Evolutionary conservation across 2,797 vertebrate genomes (phyloP).

Genomic region (Enteromius radiatus): DNA sequence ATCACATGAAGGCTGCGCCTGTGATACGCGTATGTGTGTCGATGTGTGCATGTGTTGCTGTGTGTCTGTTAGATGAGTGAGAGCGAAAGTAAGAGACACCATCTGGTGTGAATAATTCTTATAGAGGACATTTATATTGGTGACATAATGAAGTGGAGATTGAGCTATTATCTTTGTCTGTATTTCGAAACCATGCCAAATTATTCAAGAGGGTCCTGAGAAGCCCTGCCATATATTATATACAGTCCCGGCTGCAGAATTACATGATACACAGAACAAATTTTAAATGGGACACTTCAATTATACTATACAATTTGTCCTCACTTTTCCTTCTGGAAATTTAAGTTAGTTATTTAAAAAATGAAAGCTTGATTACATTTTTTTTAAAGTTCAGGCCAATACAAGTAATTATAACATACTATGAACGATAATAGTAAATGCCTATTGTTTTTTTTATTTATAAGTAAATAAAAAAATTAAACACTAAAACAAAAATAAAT

Average conservation of each 20-base stretch:
- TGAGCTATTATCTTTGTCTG: conserved; percentile 43
- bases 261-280: background rate
- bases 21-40: background rate
- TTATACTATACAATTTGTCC: background rate
- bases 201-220: conserved; percentile 30
- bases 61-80: conserved; percentile 10
- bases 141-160: conserved; percentile 55
- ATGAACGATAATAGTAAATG: background rate
- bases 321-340: background rate
- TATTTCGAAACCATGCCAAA: conserved; percentile 43
- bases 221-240: conserved; percentile 12
- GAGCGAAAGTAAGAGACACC: conserved; percentile 38
- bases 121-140: conserved; percentile 45
- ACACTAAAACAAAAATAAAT: background rate
- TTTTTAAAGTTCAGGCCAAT: background rate
- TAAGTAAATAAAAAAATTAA: background rate
- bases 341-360: background rate
- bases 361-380: background rate
- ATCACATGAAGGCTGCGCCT: conserved; percentile 2
- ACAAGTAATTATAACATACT: background rate
- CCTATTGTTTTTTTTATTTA: background rate
- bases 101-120: conserved; percentile 58
- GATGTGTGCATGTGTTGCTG: background rate
- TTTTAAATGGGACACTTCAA: background rate
- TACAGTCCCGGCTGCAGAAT: background rate